Percentiles rank a stretch among this genome's conserved stretches.
Evolutionary conservation across 2,797 vertebrate genomes (phyloP).

Genomic region (Phaenicophaeus curvirostris): DNA sequence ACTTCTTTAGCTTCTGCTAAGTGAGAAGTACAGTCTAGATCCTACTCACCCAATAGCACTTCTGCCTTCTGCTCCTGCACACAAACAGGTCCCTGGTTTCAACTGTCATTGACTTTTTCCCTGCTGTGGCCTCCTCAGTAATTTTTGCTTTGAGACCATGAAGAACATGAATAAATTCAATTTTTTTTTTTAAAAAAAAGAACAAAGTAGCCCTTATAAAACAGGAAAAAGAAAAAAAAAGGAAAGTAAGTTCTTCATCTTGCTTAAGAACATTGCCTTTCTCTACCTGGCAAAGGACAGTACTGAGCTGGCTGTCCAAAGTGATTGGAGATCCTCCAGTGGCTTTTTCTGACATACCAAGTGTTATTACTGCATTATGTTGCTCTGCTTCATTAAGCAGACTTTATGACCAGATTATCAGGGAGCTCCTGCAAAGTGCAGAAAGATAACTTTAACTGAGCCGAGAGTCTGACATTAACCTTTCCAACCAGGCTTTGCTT

Average conservation of each 20-base stretch:
- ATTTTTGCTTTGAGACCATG: neutral
- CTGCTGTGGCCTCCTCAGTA: neutral
- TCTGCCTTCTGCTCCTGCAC: neutral
- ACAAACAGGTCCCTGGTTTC: neutral
- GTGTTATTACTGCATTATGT: slow-evolving; percentile 1
- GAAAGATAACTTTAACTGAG: slow-evolving; percentile 30
- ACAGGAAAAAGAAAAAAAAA: neutral
- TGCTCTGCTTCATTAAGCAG: neutral
- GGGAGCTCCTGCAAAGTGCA: slow-evolving; percentile 30
- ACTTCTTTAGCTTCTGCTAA: neutral
- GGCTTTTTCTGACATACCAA: neutral
- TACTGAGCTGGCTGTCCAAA: neutral
- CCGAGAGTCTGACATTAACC: slow-evolving; percentile 32
- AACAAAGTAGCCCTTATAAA: neutral
- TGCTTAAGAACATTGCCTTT: neutral
- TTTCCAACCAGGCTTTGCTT: slow-evolving; percentile 51
- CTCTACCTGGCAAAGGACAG: neutral
- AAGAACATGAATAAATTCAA: neutral
- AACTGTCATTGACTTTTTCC: neutral
- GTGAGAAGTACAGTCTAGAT: neutral
- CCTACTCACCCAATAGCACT: neutral
- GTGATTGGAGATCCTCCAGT: neutral
- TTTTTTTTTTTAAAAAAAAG: neutral
- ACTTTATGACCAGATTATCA: slow-evolving; percentile 24
- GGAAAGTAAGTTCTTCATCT: neutral